Evolutionary conservation across 2,113 vertebrate species (phyloP).

Genomic region (Periophthalmodon schlosseri): DNA sequence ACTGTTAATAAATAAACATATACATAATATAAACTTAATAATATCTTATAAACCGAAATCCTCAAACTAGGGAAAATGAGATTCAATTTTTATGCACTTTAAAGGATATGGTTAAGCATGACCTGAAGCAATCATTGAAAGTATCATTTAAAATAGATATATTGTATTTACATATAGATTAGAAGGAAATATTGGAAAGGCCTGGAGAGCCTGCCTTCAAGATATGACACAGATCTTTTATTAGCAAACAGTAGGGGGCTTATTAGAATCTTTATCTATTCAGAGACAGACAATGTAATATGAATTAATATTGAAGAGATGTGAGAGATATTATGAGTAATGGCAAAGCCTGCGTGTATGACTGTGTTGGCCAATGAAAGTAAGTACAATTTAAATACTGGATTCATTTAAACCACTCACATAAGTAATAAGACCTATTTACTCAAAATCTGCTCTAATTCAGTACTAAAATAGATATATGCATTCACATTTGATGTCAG

Average conservation of each 20-base stretch:
- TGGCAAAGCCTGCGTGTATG: neutral
- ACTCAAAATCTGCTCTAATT: neutral
- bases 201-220: conserved; percentile 13
- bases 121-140: neutral
- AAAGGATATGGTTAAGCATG: neutral
- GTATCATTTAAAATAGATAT: neutral
- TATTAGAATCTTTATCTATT: conserved; percentile 27
- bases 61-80: too few species aligned
- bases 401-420: too few species aligned
- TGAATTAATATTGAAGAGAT: conserved; percentile 17
- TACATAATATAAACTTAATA: too few species aligned
- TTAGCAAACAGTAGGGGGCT: conserved; percentile 18
- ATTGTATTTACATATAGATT: conserved; percentile 5
- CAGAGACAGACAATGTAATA: conserved; percentile 16
- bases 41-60: too few species aligned
- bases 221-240: conserved; percentile 7
- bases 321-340: neutral
- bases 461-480: neutral
- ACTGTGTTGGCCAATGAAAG: neutral
- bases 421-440: too few species aligned
- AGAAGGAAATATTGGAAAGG: conserved; percentile 8
- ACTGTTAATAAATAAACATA: too few species aligned
- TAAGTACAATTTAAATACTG: neutral
- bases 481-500: neutral
- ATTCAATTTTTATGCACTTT: neutral